These are phyloP conservation scores for Mesochorus sp. DNA, from an alignment of 2,888 invertebrate genomes.

Conservation along the genomic window DNA sequence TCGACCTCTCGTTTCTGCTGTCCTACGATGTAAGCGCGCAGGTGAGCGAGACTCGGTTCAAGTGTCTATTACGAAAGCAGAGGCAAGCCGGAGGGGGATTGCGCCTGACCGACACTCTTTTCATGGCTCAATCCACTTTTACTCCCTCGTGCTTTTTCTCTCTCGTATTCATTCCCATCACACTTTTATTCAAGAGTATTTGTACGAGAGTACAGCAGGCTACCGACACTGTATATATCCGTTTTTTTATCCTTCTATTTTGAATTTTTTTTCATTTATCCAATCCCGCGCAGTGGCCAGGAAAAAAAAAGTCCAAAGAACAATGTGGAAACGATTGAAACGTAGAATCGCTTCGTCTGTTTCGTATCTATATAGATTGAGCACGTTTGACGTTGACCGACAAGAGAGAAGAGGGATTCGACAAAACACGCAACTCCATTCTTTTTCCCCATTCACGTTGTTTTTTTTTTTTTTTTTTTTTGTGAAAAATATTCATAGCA, in stretches of 20 bases:
- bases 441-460: constrained; percentile 26
- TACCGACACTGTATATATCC: constrained; percentile 19
- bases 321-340: constrained; percentile 42
- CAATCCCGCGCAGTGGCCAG: constrained; percentile 26
- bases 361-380: background rate
- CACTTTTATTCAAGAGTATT: constrained; percentile 56
- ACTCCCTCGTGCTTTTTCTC: background rate
- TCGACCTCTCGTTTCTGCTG: constrained; percentile 62
- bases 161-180: constrained; percentile 39
- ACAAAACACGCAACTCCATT: constrained; percentile 5
- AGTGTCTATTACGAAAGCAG: constrained; percentile 55
- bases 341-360: constrained; percentile 19
- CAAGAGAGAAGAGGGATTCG: background rate
- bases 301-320: constrained; percentile 24
- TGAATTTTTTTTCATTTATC: constrained; percentile 22
- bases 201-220: constrained; percentile 36
- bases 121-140: constrained; percentile 45
- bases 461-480: no score
- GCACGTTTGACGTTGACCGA: background rate
- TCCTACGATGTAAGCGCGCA: constrained; percentile 55
- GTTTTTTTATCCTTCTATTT: constrained; percentile 11
- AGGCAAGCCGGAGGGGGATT: constrained; percentile 46
- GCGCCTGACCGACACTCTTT: constrained; percentile 53
- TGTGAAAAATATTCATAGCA: no score
- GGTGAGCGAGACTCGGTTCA: constrained; percentile 10